Evolutionary conservation across 2,888 invertebrate species (phyloP).

Genomic region (Asteroscopus sphinx): DNA sequence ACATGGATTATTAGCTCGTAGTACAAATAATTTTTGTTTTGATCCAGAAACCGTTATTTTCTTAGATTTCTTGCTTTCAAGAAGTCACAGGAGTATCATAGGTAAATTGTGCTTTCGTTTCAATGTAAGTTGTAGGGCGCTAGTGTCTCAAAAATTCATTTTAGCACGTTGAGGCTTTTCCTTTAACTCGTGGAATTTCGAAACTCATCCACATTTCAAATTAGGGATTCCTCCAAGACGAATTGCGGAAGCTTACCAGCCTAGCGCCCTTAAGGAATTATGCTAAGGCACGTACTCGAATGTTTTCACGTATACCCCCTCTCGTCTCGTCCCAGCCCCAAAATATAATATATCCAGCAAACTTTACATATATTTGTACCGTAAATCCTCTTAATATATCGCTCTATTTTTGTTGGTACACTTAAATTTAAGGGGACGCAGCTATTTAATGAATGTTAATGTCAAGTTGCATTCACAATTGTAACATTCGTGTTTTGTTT

Average conservation of each 20-base stretch:
- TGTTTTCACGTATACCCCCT: slow-evolving; percentile 87
- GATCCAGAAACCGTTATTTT: no score
- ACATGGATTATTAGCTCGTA: no score
- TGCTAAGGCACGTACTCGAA: slow-evolving; percentile 88
- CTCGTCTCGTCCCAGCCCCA: slow-evolving; percentile 86
- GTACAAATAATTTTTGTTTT: no score
- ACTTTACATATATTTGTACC: slow-evolving; percentile 90
- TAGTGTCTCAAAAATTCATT: background rate
- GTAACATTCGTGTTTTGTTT: slow-evolving; percentile 73
- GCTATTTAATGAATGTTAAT: slow-evolving; percentile 88
- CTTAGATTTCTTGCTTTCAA: no score
- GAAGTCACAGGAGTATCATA: no score
- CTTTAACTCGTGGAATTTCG: slow-evolving; percentile 75
- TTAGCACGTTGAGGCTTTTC: slow-evolving; percentile 16
- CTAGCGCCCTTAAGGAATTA: slow-evolving; percentile 87
- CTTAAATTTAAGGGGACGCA: slow-evolving; percentile 83
- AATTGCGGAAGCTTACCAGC: slow-evolving; percentile 86
- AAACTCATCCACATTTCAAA: slow-evolving; percentile 88
- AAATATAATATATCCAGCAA: slow-evolving; percentile 89
- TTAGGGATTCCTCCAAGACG: slow-evolving; percentile 89
- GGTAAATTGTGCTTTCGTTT: no score
- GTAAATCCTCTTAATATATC: slow-evolving; percentile 89
- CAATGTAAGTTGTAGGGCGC: no score
- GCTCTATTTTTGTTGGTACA: slow-evolving; percentile 88
- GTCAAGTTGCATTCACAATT: slow-evolving; percentile 80